A percentile compares a stretch with the other conserved stretches of the same genome.
phyloP scores from a whole-genome alignment of 2,888 invertebrate species.

The Loripinus fragilis region DNA sequence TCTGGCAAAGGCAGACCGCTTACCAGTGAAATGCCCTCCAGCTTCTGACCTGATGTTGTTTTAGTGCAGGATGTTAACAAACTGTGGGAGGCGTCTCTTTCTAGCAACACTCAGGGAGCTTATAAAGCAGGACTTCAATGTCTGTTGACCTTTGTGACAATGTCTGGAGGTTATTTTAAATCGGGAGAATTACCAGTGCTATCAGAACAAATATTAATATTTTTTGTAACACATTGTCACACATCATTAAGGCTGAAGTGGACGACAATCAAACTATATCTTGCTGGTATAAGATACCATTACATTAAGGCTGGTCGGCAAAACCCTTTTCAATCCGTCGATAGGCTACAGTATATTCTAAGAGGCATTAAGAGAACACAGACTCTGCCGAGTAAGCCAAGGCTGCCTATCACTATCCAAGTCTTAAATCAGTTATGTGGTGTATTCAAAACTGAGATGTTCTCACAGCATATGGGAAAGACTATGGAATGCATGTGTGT shows the following conservation, averaged over 20 bases:
- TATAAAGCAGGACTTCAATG: not conserved
- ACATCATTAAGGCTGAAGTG: slow-evolving; percentile 1
- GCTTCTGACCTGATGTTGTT: slow-evolving; percentile 15
- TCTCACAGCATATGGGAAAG: not conserved
- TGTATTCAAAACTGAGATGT: not conserved
- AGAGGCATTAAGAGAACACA: slow-evolving; percentile 19
- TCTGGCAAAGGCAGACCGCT: not conserved
- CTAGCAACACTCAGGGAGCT: not conserved
- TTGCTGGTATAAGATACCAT: slow-evolving; percentile 18
- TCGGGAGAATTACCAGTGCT: not conserved
- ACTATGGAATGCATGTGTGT: not conserved
- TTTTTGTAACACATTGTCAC: slow-evolving; percentile 18
- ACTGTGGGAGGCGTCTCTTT: not conserved
- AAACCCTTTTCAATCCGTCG: not conserved
- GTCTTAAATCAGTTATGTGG: not conserved
- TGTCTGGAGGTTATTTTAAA: not conserved
- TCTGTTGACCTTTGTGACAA: slow-evolving; percentile 8
- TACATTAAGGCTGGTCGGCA: not conserved
- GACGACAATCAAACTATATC: slow-evolving; percentile 26
- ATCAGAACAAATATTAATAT: not conserved
- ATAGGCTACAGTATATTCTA: slow-evolving; percentile 21
- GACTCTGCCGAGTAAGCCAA: not conserved
- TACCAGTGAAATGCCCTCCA: not conserved
- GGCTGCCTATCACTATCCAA: not conserved
- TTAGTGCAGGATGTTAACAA: not conserved